A percentile compares a stretch with the other conserved stretches of the same genome.
These are phyloP conservation scores for Poecilia latipinna DNA, from an alignment of 2,113 vertebrate genomes.

Conservation along the genomic window DNA sequence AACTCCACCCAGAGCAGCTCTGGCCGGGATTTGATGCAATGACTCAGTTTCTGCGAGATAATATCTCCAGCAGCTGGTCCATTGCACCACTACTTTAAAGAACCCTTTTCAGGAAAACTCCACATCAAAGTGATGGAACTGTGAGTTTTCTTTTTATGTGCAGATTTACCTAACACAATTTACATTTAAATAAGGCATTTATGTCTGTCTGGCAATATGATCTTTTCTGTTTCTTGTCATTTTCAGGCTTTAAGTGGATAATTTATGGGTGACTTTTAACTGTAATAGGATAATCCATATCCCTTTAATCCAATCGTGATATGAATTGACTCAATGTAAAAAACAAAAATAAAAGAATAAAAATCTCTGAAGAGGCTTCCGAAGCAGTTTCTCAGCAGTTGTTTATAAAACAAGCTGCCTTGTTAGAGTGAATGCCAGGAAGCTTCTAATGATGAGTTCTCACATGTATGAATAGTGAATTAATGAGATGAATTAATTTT, in stretches of 20 bases:
- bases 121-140: background rate
- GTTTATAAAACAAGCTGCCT: background rate
- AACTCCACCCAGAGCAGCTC: no score
- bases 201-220: conserved; percentile 28
- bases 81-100: background rate
- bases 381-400: background rate
- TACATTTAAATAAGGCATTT: conserved; percentile 31
- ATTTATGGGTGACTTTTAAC: conserved; percentile 39
- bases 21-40: no score
- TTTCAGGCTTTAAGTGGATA: conserved; percentile 38
- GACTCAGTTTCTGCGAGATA: no score
- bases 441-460: conserved; percentile 3
- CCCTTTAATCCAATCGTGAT: conserved; percentile 40
- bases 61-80: background rate
- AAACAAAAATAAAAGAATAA: background rate
- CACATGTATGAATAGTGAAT: background rate
- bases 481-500: conserved; percentile 12
- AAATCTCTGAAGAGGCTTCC: background rate
- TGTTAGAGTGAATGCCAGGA: conserved; percentile 2
- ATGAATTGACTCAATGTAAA: conserved; percentile 10
- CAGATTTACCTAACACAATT: background rate
- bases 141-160: conserved; percentile 11
- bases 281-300: conserved; percentile 36
- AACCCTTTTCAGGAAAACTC: background rate
- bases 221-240: conserved; percentile 22